phyloP scores from a whole-genome alignment of 1,140 invertebrate species.

The Trialeurodes vaporariorum region DNA sequence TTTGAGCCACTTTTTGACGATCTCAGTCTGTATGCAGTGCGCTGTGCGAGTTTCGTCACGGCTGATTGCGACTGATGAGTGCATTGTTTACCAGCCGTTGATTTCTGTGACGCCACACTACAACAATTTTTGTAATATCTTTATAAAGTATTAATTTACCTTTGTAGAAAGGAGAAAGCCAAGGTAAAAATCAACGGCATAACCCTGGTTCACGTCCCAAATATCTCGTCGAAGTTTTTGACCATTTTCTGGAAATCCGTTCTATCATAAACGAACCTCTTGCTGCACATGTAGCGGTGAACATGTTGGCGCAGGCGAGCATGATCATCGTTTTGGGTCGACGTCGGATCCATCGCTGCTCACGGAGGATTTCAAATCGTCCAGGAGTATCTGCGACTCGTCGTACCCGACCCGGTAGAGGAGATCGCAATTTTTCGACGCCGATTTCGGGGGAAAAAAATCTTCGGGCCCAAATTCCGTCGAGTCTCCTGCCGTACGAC shows the following conservation, averaged over 20 bases:
- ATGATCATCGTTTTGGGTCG: slow-evolving; percentile 51
- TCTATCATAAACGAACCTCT: slow-evolving; percentile 54
- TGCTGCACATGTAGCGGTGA: slow-evolving; percentile 73
- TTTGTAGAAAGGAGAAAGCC: slow-evolving; percentile 57
- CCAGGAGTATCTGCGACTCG: slow-evolving; percentile 22
- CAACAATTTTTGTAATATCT: too few relatives aligned
- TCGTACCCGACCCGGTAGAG: slow-evolving; percentile 38
- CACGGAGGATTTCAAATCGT: slow-evolving; percentile 9
- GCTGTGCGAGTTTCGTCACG: too few relatives aligned
- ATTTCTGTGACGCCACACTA: too few relatives aligned
- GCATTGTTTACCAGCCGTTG: too few relatives aligned
- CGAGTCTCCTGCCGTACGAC: slow-evolving; percentile 62
- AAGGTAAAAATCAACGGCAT: slow-evolving; percentile 77
- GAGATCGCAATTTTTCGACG: slow-evolving; percentile 51
- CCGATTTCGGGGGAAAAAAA: slow-evolving; percentile 62
- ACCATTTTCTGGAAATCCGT: slow-evolving; percentile 50
- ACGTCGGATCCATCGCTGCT: slow-evolving; percentile 21
- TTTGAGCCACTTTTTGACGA: too few relatives aligned
- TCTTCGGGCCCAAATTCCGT: slow-evolving; percentile 55
- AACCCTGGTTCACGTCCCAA: slow-evolving; percentile 84
- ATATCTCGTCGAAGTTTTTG: slow-evolving; percentile 66
- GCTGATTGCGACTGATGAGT: too few relatives aligned
- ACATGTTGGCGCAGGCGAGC: slow-evolving; percentile 66
- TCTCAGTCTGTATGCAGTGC: too few relatives aligned
- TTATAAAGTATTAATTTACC: too few relatives aligned